A percentile compares a stretch with the other conserved stretches of the same genome.
Conservation (phyloP, 2,113 vertebrate genomes). For the Vimba vimba region DNA sequence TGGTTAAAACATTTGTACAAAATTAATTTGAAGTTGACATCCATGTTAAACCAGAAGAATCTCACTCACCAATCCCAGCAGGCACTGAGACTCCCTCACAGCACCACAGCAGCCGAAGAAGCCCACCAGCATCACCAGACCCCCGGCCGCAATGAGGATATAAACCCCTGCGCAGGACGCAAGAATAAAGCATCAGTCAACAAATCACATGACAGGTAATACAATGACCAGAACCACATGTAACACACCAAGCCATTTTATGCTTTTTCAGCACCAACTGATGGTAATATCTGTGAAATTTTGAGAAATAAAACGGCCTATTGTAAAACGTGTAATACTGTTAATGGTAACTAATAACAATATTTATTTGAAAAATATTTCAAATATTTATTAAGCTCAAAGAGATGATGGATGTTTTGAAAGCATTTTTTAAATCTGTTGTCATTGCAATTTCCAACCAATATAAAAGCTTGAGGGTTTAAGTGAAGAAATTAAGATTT, state of each 20-base stretch:
- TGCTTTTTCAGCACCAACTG: no score
- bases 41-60: not conserved
- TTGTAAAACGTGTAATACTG: not conserved
- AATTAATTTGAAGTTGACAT: no score
- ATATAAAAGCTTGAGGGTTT: not conserved
- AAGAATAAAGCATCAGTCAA: not conserved
- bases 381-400: not conserved
- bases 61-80: slow-evolving; percentile 87
- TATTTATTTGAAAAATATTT: not conserved
- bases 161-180: slow-evolving; percentile 82
- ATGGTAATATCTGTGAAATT: not conserved
- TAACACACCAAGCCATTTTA: not conserved
- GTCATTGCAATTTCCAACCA: not conserved
- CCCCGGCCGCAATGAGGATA: slow-evolving; percentile 89
- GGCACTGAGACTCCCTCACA: slow-evolving; percentile 91
- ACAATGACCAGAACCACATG: no score
- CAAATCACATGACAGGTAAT: no score
- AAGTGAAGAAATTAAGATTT: no score
- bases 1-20: no score
- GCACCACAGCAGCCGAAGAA: slow-evolving; percentile 97
- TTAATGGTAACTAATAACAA: not conserved
- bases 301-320: not conserved
- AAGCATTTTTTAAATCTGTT: not conserved
- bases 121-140: slow-evolving; percentile 91
- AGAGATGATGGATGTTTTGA: not conserved